Evolutionary conservation across 2,797 vertebrate species (phyloP).

Genomic region (Brachyrhaphis roseni): DNA sequence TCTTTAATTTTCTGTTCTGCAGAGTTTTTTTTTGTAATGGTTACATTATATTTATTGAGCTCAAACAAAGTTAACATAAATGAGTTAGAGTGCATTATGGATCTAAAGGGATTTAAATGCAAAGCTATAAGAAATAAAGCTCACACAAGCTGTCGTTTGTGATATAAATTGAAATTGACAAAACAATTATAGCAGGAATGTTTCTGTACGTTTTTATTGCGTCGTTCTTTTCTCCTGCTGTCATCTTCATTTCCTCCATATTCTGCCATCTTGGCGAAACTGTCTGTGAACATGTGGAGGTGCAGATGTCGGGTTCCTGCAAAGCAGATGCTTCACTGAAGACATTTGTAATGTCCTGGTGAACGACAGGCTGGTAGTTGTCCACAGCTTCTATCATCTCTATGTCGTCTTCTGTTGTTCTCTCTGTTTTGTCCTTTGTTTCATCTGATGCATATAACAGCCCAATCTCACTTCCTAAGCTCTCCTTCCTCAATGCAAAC

Average conservation of each 20-base stretch:
- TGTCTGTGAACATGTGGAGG: slow-evolving; percentile 45
- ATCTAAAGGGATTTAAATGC: not conserved
- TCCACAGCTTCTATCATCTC: slow-evolving; percentile 5
- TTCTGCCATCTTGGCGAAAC: slow-evolving; percentile 20
- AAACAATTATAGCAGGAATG: not conserved
- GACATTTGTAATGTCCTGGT: slow-evolving; percentile 7
- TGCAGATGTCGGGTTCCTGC: slow-evolving; percentile 18
- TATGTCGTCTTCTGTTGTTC: not conserved
- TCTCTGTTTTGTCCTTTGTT: slow-evolving; percentile 16
- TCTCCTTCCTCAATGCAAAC: slow-evolving; percentile 60
- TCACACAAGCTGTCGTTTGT: not conserved
- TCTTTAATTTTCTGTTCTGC: not conserved
- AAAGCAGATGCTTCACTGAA: slow-evolving; percentile 23
- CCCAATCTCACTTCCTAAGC: slow-evolving; percentile 17
- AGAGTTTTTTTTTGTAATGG: not conserved
- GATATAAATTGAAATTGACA: not conserved
- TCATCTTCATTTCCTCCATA: slow-evolving; percentile 19
- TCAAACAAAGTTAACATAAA: not conserved
- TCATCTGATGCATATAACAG: slow-evolving; percentile 15
- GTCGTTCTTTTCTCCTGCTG: not conserved
- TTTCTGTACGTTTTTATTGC: slow-evolving; percentile 53
- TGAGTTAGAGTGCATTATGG: not conserved
- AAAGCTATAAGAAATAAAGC: not conserved
- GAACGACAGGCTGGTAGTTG: not conserved
- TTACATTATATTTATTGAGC: not conserved